Percentiles rank a stretch among this genome's conserved stretches.
Conservation (phyloP, 1,140 invertebrate species). For the Sesamia nonagrioides region DNA sequence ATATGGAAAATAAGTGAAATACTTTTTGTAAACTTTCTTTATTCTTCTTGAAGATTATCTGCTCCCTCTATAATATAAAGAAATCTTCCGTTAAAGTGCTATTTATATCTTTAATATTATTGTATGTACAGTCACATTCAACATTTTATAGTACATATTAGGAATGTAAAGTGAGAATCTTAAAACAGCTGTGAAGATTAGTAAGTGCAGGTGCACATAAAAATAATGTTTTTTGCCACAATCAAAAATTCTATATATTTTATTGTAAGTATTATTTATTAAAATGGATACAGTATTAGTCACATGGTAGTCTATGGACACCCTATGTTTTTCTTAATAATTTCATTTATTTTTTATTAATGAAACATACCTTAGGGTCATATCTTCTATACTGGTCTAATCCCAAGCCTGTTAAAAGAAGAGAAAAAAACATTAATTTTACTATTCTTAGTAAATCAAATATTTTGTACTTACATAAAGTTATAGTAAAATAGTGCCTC, state of each 20-base stretch:
- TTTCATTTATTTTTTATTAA: not conserved
- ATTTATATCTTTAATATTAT: not conserved
- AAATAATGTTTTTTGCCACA: not conserved
- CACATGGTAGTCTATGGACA: not conserved
- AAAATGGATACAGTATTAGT: not conserved
- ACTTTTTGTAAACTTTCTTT: conserved; percentile 50
- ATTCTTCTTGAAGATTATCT: conserved; percentile 49
- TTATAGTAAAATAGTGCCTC: too few relatives aligned
- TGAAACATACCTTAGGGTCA: conserved; percentile 96
- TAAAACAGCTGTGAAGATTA: not conserved
- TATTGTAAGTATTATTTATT: not conserved
- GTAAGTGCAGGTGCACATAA: conserved; percentile 7
- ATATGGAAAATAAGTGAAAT: conserved; percentile 40
- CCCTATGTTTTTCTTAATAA: not conserved
- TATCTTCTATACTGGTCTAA: conserved; percentile 98
- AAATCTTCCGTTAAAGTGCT: conserved; percentile 35
- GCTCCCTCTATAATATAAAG: conserved; percentile 50
- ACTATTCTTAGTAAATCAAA: conserved; percentile 15
- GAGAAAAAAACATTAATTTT: conserved; percentile 73
- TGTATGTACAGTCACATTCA: not conserved
- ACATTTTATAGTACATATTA: not conserved
- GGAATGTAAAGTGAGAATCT: not conserved
- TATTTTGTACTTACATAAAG: not conserved
- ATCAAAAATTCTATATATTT: not conserved
- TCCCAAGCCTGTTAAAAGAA: conserved; percentile 92